These are phyloP conservation scores for Odontophorus gujanensis DNA, from an alignment of 2,113 vertebrate species.

Conservation along the genomic window DNA sequence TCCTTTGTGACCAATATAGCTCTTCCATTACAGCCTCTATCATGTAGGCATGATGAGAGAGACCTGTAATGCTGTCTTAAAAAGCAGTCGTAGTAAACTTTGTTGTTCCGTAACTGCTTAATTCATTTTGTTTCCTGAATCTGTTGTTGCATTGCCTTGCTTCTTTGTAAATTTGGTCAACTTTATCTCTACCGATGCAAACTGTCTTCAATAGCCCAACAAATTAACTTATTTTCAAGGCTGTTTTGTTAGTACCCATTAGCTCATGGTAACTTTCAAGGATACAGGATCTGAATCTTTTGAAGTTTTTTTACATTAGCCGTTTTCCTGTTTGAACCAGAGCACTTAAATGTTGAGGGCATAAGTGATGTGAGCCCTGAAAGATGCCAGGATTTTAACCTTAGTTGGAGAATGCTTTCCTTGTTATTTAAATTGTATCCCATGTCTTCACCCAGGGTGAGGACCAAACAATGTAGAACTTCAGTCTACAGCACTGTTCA, in stretches of 20 bases:
- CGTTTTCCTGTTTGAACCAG: not conserved
- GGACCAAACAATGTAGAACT: not conserved
- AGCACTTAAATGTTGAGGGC: not conserved
- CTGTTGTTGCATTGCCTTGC: not conserved
- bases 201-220: not conserved
- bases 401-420: not conserved
- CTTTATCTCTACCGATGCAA: not conserved
- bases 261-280: not conserved
- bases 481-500: not conserved
- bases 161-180: not conserved
- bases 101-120: conserved; percentile 27
- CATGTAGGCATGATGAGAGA: not conserved
- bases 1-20: conserved; percentile 67
- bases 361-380: not conserved
- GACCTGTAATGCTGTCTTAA: not conserved
- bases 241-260: not conserved
- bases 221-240: not conserved
- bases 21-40: conserved; percentile 60
- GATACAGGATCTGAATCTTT: not conserved
- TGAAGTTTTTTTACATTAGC: not conserved
- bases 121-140: conserved; percentile 23
- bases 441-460: not conserved
- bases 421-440: not conserved
- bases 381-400: not conserved
- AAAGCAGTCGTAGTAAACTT: conserved; percentile 37